These are phyloP conservation scores for Synergus umbraculus DNA, from an alignment of 2,888 invertebrate species.

Conservation along the genomic window DNA sequence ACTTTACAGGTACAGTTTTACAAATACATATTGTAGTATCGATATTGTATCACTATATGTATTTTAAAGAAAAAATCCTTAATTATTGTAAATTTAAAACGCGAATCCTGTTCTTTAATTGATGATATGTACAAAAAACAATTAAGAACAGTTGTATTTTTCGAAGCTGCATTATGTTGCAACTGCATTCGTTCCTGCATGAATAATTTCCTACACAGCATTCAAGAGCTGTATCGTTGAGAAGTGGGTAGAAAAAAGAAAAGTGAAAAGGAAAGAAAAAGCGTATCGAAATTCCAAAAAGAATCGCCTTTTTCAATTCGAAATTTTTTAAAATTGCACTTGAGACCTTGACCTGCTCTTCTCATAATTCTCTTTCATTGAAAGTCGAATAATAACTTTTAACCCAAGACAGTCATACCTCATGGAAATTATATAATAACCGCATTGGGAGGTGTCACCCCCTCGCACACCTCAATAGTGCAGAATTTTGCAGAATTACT, in stretches of 20 bases:
- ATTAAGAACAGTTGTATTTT: background rate
- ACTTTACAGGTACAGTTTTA: background rate
- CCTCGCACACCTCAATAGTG: too few relatives aligned
- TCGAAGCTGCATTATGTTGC: constrained; percentile 5
- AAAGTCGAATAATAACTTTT: background rate
- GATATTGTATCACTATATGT: too few relatives aligned
- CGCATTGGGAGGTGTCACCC: too few relatives aligned
- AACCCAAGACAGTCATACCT: too few relatives aligned
- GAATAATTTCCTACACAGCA: background rate
- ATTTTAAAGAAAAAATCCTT: background rate
- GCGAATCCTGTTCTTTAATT: too few relatives aligned
- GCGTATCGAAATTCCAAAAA: constrained; percentile 3
- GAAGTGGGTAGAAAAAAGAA: background rate
- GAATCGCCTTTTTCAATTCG: background rate
- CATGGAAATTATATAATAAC: too few relatives aligned
- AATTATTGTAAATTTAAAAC: background rate
- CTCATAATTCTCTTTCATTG: background rate
- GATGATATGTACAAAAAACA: background rate
- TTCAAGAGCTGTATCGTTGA: background rate
- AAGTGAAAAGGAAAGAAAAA: constrained; percentile 12
- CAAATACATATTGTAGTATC: too few relatives aligned
- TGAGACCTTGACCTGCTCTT: constrained; percentile 14
- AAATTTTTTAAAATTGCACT: background rate
- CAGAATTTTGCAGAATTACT: too few relatives aligned
- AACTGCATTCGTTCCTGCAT: background rate